Conservation (phyloP, 2,797 vertebrate genomes). For the Phrynocephalus forsythii region DNA sequence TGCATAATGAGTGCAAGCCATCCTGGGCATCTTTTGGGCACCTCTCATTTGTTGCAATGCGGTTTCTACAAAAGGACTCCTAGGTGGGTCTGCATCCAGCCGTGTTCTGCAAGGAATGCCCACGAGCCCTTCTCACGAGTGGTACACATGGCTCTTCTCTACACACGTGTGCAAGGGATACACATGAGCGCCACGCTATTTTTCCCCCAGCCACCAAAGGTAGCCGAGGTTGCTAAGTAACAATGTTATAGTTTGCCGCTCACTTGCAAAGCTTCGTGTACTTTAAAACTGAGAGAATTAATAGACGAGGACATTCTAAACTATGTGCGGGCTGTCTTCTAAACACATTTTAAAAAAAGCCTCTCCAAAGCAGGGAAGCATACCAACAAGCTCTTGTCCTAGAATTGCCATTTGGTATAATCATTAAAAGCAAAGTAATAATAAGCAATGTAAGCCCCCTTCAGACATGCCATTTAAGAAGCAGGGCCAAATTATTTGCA, state of each 20-base stretch:
- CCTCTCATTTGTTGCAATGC: neutral
- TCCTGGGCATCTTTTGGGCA: neutral
- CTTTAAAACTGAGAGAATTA: slow-evolving; percentile 46
- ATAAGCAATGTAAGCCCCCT: neutral
- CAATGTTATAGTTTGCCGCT: slow-evolving; percentile 45
- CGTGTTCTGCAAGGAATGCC: neutral
- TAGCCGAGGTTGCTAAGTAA: slow-evolving; percentile 39
- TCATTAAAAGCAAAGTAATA: neutral
- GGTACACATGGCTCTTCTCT: neutral
- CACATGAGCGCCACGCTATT: slow-evolving; percentile 14
- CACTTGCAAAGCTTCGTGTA: slow-evolving; percentile 42
- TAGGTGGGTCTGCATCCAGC: neutral
- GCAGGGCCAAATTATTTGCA: neutral
- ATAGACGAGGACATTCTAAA: slow-evolving; percentile 44
- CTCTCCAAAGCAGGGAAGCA: neutral
- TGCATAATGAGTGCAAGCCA: slow-evolving; percentile 4
- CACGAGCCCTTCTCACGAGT: neutral
- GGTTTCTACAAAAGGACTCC: neutral
- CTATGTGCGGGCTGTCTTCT: neutral
- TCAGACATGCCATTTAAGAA: neutral
- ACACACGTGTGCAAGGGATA: slow-evolving; percentile 24
- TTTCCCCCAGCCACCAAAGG: slow-evolving; percentile 35
- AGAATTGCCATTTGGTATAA: neutral
- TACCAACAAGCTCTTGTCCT: neutral
- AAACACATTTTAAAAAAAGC: neutral